Conservation (phyloP, 2,113 vertebrate genomes). For the Pholis gunnellus region DNA sequence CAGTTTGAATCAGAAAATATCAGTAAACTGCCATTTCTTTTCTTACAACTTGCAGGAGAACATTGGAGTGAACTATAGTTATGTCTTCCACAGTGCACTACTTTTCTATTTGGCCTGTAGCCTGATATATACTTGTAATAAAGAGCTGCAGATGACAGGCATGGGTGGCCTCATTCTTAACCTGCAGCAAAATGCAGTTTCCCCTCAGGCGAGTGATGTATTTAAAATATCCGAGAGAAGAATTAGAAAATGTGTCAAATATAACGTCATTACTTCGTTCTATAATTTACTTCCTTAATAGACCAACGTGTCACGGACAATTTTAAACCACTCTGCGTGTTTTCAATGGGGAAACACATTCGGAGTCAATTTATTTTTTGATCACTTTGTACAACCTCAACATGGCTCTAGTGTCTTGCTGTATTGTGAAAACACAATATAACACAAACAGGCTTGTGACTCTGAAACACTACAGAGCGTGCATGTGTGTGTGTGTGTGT, state of each 20-base stretch:
- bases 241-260: conserved; percentile 51
- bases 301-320: background rate
- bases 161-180: conserved; percentile 38
- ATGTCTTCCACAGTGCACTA: background rate
- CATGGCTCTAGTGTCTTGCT: background rate
- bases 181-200: conserved; percentile 50
- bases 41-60: background rate
- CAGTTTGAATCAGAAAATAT: background rate
- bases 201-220: conserved; percentile 19
- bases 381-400: background rate
- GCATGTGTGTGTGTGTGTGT: conserved; percentile 16
- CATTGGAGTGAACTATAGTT: background rate
- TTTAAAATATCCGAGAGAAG: conserved; percentile 34
- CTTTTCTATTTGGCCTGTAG: conserved; percentile 24
- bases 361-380: background rate
- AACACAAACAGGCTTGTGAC: conserved; percentile 43
- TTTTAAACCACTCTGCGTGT: background rate
- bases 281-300: conserved; percentile 49
- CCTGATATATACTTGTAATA: conserved; percentile 1
- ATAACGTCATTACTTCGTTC: conserved; percentile 45
- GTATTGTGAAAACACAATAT: conserved; percentile 21
- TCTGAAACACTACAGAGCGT: conserved; percentile 30
- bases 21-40: background rate
- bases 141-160: conserved; percentile 33
- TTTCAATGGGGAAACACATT: conserved; percentile 4